Evolutionary conservation across 2,888 invertebrate genomes (phyloP), one percentile per base, ranked within the genome.

Genomic region (Idaea aversata): DNA sequence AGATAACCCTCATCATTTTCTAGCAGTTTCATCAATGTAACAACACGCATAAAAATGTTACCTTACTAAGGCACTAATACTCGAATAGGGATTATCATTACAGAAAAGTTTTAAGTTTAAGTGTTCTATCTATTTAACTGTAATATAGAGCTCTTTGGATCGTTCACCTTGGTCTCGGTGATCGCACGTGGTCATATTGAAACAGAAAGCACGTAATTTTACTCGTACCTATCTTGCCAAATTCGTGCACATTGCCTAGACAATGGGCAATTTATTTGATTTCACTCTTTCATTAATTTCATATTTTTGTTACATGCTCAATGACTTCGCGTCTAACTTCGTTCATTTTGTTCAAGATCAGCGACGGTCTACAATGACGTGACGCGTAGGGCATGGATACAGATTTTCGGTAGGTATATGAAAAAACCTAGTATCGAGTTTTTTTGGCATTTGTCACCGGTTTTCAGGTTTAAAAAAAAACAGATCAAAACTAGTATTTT

Each of bases 211-310:
- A 59, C 34, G 16, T 16, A 85, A 86, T 85, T 25, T 25, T 47
- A 47, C 47, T 47, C 47, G 47, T 7, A 82, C 64, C 67, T 67
- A 65, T 61, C 83, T 83, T 77, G 77, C 88, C 84, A 82, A 91
- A 91, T 87, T 86, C 88, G 89, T 87, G 88, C 91, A 90, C 83
- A 86, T 85, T 83, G 79, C 77, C 76, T 78, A 82, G 75, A 91
- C 91, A 91, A 93, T 91, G 87, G 88, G 79, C 88, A 92, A 91
- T 91, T 91, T 88, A 88, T 89, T 85, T 88, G 88, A 89, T 93
- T 91, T 90, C 91, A 90, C 91, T 91, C 83, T 88, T 90, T 88
- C 84, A 86, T 84, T 82, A 88, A 88, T 89, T 88, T 88, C 86
- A 88, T 88, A 88, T 87, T 87, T 88, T 77, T 84, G 72, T 73